Percentiles rank a stretch among this genome's conserved stretches.
phyloP scores from a whole-genome alignment of 1,140 invertebrate species.

The Formica selysi region DNA sequence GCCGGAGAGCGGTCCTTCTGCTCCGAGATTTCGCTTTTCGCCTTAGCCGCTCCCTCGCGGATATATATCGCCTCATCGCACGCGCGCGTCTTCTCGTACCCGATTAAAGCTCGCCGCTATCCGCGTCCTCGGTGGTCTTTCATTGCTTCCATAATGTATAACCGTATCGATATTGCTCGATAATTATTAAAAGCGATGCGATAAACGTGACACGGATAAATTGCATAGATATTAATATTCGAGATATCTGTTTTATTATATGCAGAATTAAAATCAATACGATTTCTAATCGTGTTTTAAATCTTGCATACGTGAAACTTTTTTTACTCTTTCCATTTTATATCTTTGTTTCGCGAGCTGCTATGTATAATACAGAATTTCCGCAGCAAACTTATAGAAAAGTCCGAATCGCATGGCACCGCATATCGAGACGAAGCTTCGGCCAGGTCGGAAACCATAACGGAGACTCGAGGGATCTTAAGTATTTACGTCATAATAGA shows the following conservation, averaged over 20 bases:
- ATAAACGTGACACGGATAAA: background rate
- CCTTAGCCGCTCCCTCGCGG: constrained; percentile 78
- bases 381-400: background rate
- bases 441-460: constrained; percentile 31
- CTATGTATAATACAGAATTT: background rate
- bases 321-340: background rate
- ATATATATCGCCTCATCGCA: constrained; percentile 82
- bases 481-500: constrained; percentile 84
- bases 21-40: constrained; percentile 79
- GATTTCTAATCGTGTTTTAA: background rate
- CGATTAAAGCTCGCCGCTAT: constrained; percentile 48
- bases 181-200: background rate
- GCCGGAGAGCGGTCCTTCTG: constrained; percentile 35
- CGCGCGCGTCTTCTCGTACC: constrained; percentile 60
- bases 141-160: background rate
- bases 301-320: background rate
- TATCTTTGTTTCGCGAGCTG: background rate
- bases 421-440: constrained; percentile 42
- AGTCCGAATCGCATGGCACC: background rate
- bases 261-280: background rate
- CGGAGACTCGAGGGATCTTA: constrained; percentile 70
- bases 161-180: background rate
- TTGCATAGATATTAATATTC: background rate
- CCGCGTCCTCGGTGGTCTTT: constrained; percentile 66
- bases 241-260: background rate